Percentiles rank a stretch among this genome's conserved stretches.
phyloP scores from a whole-genome alignment of 2,888 invertebrate species.

The Malachius bipustulatus region DNA sequence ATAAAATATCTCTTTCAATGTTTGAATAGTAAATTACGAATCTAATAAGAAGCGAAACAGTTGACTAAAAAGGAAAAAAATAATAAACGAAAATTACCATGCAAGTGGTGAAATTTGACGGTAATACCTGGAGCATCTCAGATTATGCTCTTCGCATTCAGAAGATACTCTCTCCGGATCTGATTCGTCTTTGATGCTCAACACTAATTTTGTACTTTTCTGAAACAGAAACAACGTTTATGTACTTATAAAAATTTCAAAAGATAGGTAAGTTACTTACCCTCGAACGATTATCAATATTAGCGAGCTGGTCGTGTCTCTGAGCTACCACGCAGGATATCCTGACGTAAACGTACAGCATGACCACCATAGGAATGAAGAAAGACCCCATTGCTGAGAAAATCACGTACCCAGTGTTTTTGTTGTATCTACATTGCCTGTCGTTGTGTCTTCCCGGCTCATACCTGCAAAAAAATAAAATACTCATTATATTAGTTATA shows the following conservation, averaged over 20 bases:
- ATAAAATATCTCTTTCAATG: constrained; percentile 3
- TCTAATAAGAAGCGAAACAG: too few relatives aligned
- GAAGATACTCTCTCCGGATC: constrained; percentile 35
- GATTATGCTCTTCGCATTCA: constrained; percentile 34
- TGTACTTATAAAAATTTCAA: too few relatives aligned
- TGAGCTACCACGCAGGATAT: constrained; percentile 77
- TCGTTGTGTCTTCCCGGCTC: constrained; percentile 56
- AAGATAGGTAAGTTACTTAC: too few relatives aligned
- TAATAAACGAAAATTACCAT: constrained; percentile 1
- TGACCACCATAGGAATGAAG: constrained; percentile 88
- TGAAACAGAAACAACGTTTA: constrained; percentile 22
- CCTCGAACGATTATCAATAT: constrained; percentile 40
- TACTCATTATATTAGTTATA: neutral
- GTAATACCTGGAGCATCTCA: constrained; percentile 32
- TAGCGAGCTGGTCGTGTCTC: constrained; percentile 62
- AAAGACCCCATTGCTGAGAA: constrained; percentile 94
- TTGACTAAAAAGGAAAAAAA: too few relatives aligned
- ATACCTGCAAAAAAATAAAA: constrained; percentile 44
- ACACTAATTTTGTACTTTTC: constrained; percentile 33
- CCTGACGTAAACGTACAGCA: constrained; percentile 87
- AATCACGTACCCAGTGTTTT: constrained; percentile 88
- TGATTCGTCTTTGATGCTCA: constrained; percentile 34
- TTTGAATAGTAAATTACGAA: neutral
- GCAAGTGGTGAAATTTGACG: neutral
- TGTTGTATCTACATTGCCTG: constrained; percentile 72